A percentile compares a stretch with the other conserved stretches of the same genome.
Evolutionary conservation across 2,888 invertebrate genomes (phyloP).

Genomic region (Agrochola circellaris): DNA sequence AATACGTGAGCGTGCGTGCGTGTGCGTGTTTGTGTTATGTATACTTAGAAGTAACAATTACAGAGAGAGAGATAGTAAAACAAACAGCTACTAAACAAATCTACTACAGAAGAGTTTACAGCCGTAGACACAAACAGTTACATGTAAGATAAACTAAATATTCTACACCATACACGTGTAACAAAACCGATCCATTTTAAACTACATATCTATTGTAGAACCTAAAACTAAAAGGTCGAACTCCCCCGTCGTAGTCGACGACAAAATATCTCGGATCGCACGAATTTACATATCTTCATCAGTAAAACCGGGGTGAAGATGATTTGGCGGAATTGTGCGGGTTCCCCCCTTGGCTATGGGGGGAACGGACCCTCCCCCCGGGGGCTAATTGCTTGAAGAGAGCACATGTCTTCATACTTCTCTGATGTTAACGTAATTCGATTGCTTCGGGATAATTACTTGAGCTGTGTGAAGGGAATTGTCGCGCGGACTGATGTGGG

Average conservation of each 20-base stretch:
- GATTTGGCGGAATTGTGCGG: conserved; percentile 84
- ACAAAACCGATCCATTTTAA: conserved; percentile 30
- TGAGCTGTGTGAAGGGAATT: conserved; percentile 54
- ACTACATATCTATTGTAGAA: conserved; percentile 38
- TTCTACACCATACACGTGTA: conserved; percentile 29
- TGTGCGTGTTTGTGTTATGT: no score
- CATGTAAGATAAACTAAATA: conserved; percentile 10
- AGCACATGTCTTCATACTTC: conserved; percentile 85
- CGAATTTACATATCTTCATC: conserved; percentile 89
- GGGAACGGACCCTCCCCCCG: conserved; percentile 61
- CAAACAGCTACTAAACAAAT: no score
- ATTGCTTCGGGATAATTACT: conserved; percentile 85
- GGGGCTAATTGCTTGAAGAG: conserved; percentile 81
- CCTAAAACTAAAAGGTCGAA: conserved; percentile 70
- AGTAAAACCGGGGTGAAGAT: conserved; percentile 87
- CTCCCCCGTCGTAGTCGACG: conserved; percentile 57
- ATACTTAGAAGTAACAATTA: neutral
- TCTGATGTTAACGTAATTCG: conserved; percentile 86
- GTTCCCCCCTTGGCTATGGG: conserved; percentile 54
- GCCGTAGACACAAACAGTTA: neutral
- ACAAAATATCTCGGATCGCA: conserved; percentile 77
- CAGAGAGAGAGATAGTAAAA: neutral
- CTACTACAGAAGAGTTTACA: neutral
- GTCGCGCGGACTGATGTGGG: conserved; percentile 47
- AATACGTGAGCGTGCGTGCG: no score